phyloP scores from a whole-genome alignment of 1,140 invertebrate genomes.

The Caerostris extrusa region DNA sequence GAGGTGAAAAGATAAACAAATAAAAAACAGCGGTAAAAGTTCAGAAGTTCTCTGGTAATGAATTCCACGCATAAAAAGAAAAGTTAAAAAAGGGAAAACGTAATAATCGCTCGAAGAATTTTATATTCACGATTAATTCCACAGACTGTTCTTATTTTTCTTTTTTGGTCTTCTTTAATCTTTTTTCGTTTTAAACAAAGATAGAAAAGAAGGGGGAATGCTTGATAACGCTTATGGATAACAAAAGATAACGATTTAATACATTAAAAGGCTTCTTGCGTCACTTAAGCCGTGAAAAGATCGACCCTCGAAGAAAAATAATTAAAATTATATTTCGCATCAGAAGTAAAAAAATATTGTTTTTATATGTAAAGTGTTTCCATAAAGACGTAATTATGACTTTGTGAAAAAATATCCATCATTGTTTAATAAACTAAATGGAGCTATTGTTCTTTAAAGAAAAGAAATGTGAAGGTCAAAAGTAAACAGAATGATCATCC shows the following conservation, averaged over 20 bases:
- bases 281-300: constrained; percentile 15
- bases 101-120: constrained; percentile 53
- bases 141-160: not conserved
- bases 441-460: no score
- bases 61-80: constrained; percentile 8
- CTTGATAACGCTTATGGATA: constrained; percentile 23
- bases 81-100: not conserved
- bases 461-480: no score
- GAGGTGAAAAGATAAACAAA: not conserved
- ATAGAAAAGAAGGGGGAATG: not conserved
- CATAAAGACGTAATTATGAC: no score
- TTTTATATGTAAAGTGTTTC: no score
- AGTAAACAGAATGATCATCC: no score
- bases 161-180: not conserved
- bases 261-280: not conserved
- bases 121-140: constrained; percentile 48
- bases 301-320: not conserved
- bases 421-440: no score
- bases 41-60: constrained; percentile 42
- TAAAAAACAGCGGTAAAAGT: not conserved
- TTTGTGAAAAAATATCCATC: no score
- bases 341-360: no score
- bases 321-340: not conserved
- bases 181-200: not conserved
- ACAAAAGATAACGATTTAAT: constrained; percentile 49